Percentiles rank a stretch among this genome's conserved stretches.
Conservation (phyloP, 2,888 invertebrate species). For the Lepidochrysops patricia region DNA sequence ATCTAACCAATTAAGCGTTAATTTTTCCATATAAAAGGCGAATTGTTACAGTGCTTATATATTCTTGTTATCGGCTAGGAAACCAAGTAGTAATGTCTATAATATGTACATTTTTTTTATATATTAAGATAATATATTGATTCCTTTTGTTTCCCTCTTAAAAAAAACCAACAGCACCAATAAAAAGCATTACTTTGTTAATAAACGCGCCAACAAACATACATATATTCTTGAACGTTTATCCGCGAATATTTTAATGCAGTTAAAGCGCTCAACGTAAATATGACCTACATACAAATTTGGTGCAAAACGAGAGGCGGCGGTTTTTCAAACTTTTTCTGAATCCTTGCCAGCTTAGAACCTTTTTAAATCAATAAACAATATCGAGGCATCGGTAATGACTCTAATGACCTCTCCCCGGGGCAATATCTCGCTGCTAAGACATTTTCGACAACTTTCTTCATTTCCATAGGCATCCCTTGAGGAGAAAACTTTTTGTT, state of each 20-base stretch:
- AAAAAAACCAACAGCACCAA: neutral
- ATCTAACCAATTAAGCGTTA: too few species aligned
- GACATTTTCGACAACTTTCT: conserved; percentile 30
- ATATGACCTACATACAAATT: conserved; percentile 1
- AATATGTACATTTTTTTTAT: too few species aligned
- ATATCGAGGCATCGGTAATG: conserved; percentile 11
- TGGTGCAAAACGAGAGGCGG: neutral
- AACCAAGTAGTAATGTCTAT: too few species aligned
- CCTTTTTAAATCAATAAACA: conserved; percentile 11
- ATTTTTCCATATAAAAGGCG: too few species aligned
- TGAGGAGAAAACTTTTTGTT: conserved; percentile 28
- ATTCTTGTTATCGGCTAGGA: too few species aligned
- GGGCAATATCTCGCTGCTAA: conserved; percentile 27
- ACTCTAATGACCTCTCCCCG: conserved; percentile 31
- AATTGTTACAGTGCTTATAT: too few species aligned
- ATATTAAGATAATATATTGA: too few species aligned
- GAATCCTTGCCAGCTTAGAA: neutral
- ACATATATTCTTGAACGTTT: neutral
- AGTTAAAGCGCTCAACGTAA: neutral
- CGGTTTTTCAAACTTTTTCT: neutral
- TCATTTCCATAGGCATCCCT: conserved; percentile 29
- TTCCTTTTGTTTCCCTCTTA: too few species aligned
- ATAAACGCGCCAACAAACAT: neutral
- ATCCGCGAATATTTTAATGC: neutral
- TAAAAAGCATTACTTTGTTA: neutral